Evolutionary conservation across 2,797 vertebrate genomes (phyloP).

Genomic region (Lepilemur ruficaudatus): DNA sequence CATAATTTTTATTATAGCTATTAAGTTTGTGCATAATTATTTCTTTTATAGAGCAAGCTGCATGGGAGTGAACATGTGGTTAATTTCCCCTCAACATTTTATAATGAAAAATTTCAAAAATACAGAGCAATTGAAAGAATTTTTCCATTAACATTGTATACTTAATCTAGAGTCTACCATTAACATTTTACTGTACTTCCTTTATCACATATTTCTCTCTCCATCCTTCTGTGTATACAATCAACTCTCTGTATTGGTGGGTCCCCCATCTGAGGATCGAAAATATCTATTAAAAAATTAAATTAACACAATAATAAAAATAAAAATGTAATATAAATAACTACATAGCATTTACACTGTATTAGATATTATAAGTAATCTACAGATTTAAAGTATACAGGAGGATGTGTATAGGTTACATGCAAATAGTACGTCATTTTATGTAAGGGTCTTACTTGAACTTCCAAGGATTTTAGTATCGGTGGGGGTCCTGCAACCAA

Average conservation of each 20-base stretch:
- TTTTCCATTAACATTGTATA: not conserved
- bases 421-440: not conserved
- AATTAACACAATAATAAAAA: not conserved
- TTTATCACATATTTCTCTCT: not conserved
- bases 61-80: not conserved
- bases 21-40: conserved; percentile 9
- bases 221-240: not conserved
- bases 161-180: not conserved
- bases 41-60: not conserved
- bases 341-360: not conserved
- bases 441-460: not conserved
- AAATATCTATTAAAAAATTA: not conserved
- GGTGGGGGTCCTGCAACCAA: not conserved
- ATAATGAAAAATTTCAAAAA: not conserved
- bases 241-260: not conserved
- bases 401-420: not conserved
- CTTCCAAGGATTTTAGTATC: not conserved
- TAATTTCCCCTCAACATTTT: not conserved
- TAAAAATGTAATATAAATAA: not conserved
- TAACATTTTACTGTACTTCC: not conserved
- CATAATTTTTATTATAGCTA: not conserved
- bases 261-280: not conserved
- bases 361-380: not conserved
- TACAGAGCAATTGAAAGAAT: not conserved
- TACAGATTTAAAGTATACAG: not conserved